phyloP scores from a whole-genome alignment of 1,140 invertebrate genomes.

The Lepidurus couesii region DNA sequence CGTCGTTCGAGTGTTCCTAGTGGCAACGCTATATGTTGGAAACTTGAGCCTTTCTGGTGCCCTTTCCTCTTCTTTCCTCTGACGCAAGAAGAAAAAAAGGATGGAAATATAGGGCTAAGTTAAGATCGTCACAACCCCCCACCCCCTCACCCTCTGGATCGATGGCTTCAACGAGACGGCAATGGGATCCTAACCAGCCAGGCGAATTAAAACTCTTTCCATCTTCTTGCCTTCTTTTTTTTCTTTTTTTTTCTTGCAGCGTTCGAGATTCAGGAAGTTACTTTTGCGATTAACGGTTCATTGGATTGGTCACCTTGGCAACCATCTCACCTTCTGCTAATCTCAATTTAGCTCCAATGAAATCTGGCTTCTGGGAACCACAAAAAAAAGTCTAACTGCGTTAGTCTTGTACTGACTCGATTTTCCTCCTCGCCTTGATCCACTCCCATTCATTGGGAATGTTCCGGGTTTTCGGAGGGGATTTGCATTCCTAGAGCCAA shows the following conservation, averaged over 20 bases:
- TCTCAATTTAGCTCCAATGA: not conserved
- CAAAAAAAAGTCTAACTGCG: not conserved
- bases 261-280: constrained; percentile 6
- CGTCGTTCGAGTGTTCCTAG: not conserved
- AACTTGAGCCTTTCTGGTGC: no score
- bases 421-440: not conserved
- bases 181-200: constrained; percentile 13
- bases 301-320: not conserved
- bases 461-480: not conserved
- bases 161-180: constrained; percentile 16
- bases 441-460: not conserved
- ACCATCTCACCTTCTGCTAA: not conserved
- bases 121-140: not conserved
- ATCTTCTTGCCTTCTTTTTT: not conserved
- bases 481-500: not conserved
- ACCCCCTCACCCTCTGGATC: not conserved
- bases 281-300: not conserved
- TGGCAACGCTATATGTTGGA: not conserved
- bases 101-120: no score
- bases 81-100: no score
- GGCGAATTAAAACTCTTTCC: not conserved
- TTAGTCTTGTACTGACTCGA: not conserved
- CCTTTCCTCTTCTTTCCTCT: no score
- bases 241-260: not conserved
- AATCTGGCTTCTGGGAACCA: not conserved